These are phyloP conservation scores for Hyperopisus bebe DNA, from an alignment of 2,113 vertebrate genomes.

Conservation along the genomic window DNA sequence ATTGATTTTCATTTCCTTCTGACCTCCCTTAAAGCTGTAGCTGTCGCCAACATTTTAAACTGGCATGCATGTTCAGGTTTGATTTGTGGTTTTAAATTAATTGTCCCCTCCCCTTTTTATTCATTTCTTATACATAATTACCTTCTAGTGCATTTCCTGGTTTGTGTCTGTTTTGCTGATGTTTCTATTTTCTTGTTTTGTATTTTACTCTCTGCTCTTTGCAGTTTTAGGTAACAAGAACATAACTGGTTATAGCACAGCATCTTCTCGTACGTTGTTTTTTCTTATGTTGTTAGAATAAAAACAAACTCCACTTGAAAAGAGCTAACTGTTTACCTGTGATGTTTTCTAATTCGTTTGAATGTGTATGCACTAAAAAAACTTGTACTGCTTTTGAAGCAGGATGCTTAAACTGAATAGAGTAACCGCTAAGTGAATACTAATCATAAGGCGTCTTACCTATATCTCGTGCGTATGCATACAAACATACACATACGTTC, in stretches of 20 bases:
- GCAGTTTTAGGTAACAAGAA: neutral
- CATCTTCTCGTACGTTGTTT: neutral
- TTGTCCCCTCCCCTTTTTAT: neutral
- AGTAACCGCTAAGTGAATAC: neutral
- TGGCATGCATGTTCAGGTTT: neutral
- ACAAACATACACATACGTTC: neutral
- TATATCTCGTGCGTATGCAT: neutral
- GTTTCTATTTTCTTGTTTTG: neutral
- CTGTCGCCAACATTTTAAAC: neutral
- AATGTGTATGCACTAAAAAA: neutral
- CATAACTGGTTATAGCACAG: neutral
- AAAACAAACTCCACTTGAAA: neutral
- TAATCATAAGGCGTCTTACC: neutral
- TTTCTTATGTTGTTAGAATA: slow-evolving; percentile 13
- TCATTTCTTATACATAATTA: neutral
- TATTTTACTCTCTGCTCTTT: neutral
- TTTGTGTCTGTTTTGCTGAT: neutral
- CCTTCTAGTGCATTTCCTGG: neutral
- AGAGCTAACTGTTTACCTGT: neutral
- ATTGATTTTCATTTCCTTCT: neutral
- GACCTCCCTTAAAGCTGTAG: neutral
- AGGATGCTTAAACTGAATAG: neutral
- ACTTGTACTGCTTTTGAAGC: neutral
- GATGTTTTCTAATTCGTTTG: neutral
- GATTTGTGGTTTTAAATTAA: neutral